phyloP scores from a whole-genome alignment of 2,888 invertebrate species.

The Rotaria sp. region DNA sequence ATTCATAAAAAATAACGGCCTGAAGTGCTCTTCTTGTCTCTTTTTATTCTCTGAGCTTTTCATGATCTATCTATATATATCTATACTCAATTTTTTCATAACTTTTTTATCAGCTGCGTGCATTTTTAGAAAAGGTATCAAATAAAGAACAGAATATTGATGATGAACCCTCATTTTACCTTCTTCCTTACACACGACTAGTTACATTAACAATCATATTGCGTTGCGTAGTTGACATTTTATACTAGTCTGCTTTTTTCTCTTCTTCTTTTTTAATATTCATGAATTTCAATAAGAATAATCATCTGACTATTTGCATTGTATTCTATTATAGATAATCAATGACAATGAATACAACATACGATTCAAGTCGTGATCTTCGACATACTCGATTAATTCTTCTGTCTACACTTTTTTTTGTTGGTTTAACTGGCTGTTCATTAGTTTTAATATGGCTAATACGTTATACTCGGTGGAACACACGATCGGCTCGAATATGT shows the following conservation, averaged over 20 bases:
- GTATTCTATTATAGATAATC: background rate
- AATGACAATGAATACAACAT: background rate
- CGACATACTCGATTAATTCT: conserved; percentile 11
- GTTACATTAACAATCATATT: background rate
- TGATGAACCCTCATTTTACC: background rate
- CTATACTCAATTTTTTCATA: too few species aligned
- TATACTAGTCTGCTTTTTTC: background rate
- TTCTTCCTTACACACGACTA: background rate
- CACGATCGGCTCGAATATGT: background rate
- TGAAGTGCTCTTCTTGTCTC: too few species aligned
- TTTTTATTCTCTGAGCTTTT: too few species aligned
- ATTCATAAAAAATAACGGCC: background rate
- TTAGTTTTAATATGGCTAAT: background rate
- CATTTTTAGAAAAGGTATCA: too few species aligned
- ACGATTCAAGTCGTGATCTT: background rate
- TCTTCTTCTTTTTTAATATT: background rate
- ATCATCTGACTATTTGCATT: background rate
- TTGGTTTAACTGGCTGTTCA: conserved; percentile 16
- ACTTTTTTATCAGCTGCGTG: too few species aligned
- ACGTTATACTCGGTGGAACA: background rate
- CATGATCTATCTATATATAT: too few species aligned
- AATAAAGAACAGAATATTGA: too few species aligned
- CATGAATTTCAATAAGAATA: background rate
- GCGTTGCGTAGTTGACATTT: background rate
- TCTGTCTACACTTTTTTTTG: background rate